Conservation (phyloP, 35 echinoderm and acorn worm genomes). For the Apostichopus japonicus region DNA sequence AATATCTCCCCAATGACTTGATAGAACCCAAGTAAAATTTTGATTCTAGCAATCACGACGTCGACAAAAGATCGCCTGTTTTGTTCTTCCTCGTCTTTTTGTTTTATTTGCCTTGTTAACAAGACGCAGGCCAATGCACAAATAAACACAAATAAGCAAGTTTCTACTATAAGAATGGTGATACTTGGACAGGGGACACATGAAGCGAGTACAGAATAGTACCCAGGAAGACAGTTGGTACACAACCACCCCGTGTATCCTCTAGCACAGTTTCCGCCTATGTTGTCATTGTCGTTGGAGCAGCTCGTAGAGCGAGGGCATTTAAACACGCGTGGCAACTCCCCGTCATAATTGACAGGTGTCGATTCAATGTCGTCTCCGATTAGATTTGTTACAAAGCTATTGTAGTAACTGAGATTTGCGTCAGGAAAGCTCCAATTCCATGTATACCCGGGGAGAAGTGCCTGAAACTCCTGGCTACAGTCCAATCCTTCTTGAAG, state of each 20-base stretch:
- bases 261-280: slow-evolving; percentile 9
- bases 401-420: neutral
- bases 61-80: neutral
- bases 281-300: neutral
- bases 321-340: neutral
- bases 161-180: neutral
- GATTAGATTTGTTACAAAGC: slow-evolving; percentile 21
- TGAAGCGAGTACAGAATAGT: slow-evolving; percentile 18
- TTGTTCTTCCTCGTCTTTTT: neutral
- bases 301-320: slow-evolving; percentile 25
- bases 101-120: neutral
- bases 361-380: neutral
- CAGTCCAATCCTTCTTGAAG: slow-evolving; percentile 46
- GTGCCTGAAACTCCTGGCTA: neutral
- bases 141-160: neutral
- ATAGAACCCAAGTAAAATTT: slow-evolving; percentile 62
- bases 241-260: slow-evolving; percentile 62
- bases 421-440: slow-evolving; percentile 17
- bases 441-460: slow-evolving; percentile 53
- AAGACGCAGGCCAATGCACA: neutral
- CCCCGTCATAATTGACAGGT: neutral
- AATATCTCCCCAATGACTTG: slow-evolving; percentile 61
- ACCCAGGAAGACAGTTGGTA: neutral
- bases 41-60: slow-evolving; percentile 28
- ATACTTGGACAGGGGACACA: slow-evolving; percentile 25